Base-by-base conservation (phyloP, 2,113 vertebrate species). In the Tonatia bakeri region DNA sequence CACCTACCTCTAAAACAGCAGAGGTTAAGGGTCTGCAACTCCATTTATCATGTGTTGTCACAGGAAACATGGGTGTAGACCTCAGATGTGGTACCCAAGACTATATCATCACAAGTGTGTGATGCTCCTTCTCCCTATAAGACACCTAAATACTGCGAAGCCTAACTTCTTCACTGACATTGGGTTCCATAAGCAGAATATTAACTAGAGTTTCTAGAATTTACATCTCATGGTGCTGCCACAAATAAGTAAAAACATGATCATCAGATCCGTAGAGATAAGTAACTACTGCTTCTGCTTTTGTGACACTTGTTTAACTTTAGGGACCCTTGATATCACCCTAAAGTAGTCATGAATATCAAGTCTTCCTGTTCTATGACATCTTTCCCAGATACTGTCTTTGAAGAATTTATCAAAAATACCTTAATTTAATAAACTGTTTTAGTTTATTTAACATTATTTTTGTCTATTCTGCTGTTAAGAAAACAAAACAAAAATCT, bases 381-480 rank as follows among this genome's bases (percentile, higher is more conserved):
- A 1, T 70, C 20, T 10, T 95, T 88, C 75, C 69, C 36, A 67
- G 40, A 50, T n/a, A 73, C 13, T 43, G 7, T 13, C 72, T 91
- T 73, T 86, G 33, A 86, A 80, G 40, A 84, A 88, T 79, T 79
- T 70, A 38, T 83, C 31, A n/a, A 79, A 73, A 84, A 77, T 28
- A 52, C 26, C 22, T 77, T 61, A 56, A 33, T 61, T 47, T 84
- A 79, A 22, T 81, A 86, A 93, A 75, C 31, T 54, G 0, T 61
- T 87, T 54, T 54, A 59, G 22, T 65, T 38, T 87, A 77, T 79
- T 94, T 69, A 92, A 90, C 43, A 47, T 95, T 73, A 77, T 77
- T 75, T 70, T 69, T 47, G 61, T 45, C 84, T 87, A 13, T 77
- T 79, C 33, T 95, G 8, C n/a, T 83, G 22, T 94, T 87, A 59